Conservation (phyloP, 2,113 vertebrate genomes). For the Reinhardtius hippoglossoides region DNA sequence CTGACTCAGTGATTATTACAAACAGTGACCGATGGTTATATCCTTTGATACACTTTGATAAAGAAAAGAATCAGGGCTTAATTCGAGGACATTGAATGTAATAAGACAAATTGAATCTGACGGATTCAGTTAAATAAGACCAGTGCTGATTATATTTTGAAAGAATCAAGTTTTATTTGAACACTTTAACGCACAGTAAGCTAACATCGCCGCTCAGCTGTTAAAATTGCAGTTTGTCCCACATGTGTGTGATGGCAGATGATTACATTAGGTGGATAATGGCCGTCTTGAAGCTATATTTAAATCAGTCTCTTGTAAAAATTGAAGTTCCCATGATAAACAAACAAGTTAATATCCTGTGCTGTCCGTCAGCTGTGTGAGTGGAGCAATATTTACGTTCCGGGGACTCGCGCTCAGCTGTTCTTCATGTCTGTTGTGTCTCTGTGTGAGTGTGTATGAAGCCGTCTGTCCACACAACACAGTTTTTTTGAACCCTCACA, state of each 20-base stretch:
- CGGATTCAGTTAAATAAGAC: conserved; percentile 45
- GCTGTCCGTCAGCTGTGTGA: conserved; percentile 5
- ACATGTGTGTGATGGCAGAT: conserved; percentile 23
- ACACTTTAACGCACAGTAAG: conserved; percentile 16
- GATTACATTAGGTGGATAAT: conserved; percentile 51
- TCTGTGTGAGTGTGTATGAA: background rate
- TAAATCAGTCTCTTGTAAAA: background rate
- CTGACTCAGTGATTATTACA: conserved; percentile 18
- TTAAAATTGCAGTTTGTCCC: conserved; percentile 32
- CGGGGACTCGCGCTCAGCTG: background rate
- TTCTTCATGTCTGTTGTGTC: background rate
- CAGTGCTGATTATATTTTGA: conserved; percentile 10
- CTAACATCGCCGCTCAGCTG: conserved; percentile 30
- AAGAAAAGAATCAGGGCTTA: conserved; percentile 21
- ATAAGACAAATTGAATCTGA: conserved; percentile 50
- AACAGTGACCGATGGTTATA: conserved; percentile 4
- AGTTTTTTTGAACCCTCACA: background rate
- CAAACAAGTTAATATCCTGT: background rate
- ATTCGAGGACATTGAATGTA: conserved; percentile 39
- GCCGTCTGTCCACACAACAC: background rate
- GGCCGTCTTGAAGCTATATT: conserved; percentile 21
- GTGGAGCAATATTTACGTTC: conserved; percentile 25
- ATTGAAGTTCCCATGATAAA: background rate
- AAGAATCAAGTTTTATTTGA: conserved; percentile 1
- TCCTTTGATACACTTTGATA: conserved; percentile 44